Conservation (phyloP, 1,140 invertebrate species). For the Sipha flava region DNA sequence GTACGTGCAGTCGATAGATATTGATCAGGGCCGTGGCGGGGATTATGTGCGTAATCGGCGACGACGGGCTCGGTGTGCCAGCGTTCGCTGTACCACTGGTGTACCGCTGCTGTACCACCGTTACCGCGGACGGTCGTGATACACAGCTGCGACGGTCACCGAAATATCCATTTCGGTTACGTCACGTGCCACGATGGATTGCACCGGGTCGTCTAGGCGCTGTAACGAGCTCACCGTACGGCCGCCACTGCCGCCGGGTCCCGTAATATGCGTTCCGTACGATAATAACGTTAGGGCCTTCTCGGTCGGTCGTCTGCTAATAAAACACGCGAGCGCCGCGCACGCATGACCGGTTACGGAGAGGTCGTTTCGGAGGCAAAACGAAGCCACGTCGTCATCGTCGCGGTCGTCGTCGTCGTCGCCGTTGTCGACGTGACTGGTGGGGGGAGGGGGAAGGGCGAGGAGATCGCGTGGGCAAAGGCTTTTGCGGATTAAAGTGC, state of each 20-base stretch:
- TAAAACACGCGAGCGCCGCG: not conserved
- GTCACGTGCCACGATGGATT: not conserved
- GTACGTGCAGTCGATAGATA: too few species aligned
- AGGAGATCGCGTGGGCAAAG: not conserved
- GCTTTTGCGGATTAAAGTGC: conserved; percentile 6
- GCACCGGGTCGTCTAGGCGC: too few species aligned
- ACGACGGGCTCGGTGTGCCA: too few species aligned
- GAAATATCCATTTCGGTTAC: not conserved
- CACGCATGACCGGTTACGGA: not conserved
- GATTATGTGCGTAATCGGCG: too few species aligned
- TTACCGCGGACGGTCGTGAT: too few species aligned
- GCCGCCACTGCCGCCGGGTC: not conserved
- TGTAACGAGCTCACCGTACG: too few species aligned
- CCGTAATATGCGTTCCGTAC: not conserved
- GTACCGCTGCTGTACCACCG: too few species aligned
- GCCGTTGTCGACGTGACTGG: not conserved
- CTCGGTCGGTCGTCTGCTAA: not conserved
- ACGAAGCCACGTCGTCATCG: not conserved
- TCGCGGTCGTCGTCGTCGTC: too few species aligned
- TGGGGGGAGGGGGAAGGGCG: not conserved
- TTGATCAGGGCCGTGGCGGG: too few species aligned
- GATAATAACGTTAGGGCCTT: not conserved
- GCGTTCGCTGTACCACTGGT: too few species aligned
- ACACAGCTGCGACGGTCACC: too few species aligned
- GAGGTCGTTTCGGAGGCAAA: not conserved